Base-by-base conservation (phyloP, 1,140 invertebrate genomes). In the Tetraneura akinire region DNA sequence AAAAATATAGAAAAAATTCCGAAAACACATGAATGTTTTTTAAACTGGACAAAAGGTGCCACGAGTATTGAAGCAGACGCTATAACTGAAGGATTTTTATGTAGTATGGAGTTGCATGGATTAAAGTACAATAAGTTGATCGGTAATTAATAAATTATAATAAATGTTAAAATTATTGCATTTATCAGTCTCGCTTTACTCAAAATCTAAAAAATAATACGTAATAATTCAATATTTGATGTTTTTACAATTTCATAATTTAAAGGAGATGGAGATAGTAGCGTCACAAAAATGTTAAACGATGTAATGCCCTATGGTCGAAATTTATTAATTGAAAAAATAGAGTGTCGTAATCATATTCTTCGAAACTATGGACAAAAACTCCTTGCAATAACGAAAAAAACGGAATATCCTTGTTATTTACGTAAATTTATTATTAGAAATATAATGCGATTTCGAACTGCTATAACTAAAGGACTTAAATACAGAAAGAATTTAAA, bases 1-100 rank as follows among this genome's bases (percentile, higher is more conserved):
- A 55, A 55, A 21, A 23, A 8, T 4, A 21, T 55, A 11, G n/a
- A 3, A 23, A 62, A 62, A 32, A 3, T 16, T n/a, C 60, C 26
- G 6, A 62, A 62, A 5, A 18, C 5, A 2, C 60, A 62, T 32
- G 53, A 76, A 57, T 85, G 85, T 42, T 37, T 42, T 66, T 21
- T 42, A 42, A 66, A 66, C 18, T 42, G 62, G 32, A n/a, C 32
- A 10, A 60, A 60, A 13, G 57, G 23, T 16, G 57, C 57, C 11
- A 60, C 57, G 13, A 29, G 57, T 9, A 60, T 60, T 29, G 57
- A 60, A 13, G 57, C 57, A n/a, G 57, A 60, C 16, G 57, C 57
- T 6, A 60, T 29, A 29, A 3, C 26, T 1, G 26, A 62, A 62
- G 26, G 57, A 16, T 62, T 62, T 62, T 62, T 62, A 8, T 16